Percentiles rank a stretch among this genome's conserved stretches.
Evolutionary conservation across 1,140 invertebrate genomes (phyloP).

Genomic region (Caenorhabditis remanei): DNA sequence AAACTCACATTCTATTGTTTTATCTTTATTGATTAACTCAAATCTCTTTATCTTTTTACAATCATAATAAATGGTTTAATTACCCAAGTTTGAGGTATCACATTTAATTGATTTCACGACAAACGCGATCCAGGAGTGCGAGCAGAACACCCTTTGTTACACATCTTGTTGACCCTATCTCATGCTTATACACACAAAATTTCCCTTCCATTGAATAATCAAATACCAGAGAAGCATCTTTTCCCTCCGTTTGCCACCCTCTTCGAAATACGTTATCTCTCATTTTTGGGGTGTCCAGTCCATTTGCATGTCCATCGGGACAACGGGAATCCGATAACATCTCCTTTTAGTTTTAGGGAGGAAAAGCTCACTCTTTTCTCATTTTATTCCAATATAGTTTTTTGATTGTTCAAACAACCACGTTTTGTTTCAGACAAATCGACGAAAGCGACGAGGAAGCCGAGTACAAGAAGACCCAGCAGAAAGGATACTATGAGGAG

Average conservation of each 20-base stretch:
- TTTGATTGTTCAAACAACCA: conserved; percentile 27
- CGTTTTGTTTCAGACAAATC: conserved; percentile 72
- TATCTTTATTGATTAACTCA: too few relatives aligned
- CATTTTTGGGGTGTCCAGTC: neutral
- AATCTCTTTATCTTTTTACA: too few relatives aligned
- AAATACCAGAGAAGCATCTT: conserved; percentile 8
- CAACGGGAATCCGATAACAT: conserved; percentile 40
- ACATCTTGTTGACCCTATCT: too few relatives aligned
- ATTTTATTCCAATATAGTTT: too few relatives aligned
- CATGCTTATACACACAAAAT: too few relatives aligned
- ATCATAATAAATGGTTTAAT: too few relatives aligned
- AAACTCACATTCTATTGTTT: too few relatives aligned
- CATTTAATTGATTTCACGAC: too few relatives aligned
- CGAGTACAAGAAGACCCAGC: conserved; percentile 47
- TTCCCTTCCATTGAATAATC: conserved; percentile 1
- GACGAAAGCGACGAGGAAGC: conserved; percentile 68
- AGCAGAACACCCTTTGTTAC: too few relatives aligned
- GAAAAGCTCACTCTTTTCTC: neutral
- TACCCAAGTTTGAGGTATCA: too few relatives aligned
- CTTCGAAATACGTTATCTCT: neutral
- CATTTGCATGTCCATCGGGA: conserved; percentile 41
- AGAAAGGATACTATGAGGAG: conserved; percentile 82
- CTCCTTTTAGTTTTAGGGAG: neutral
- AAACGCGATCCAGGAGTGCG: too few relatives aligned
- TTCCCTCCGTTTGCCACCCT: neutral